Conservation (phyloP, 1,140 invertebrate genomes). For the Penaeus indicus region DNA sequence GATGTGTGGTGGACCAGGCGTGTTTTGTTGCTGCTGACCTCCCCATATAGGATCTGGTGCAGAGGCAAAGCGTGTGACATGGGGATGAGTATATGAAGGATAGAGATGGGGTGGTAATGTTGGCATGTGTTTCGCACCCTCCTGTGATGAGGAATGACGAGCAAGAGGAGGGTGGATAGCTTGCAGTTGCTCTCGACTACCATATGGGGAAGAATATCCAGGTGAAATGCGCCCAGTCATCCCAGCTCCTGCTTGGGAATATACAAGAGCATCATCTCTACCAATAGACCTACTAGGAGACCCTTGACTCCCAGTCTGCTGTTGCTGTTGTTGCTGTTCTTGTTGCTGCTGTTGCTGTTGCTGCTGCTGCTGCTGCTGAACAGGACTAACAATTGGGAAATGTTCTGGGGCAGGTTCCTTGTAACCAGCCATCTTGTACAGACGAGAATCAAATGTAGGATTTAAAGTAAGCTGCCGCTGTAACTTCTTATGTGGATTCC, state of each 20-base stretch:
- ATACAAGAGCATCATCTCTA: constrained; percentile 18
- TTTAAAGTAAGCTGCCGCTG: constrained; percentile 86
- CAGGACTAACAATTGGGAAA: constrained; percentile 24
- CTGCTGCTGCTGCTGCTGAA: constrained; percentile 33
- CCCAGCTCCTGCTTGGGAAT: background rate
- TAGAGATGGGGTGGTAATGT: constrained; percentile 54
- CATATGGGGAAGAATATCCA: constrained; percentile 50
- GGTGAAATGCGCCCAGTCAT: constrained; percentile 37
- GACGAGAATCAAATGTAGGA: constrained; percentile 81
- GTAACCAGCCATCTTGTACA: constrained; percentile 72
- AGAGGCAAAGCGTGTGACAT: constrained; percentile 82
- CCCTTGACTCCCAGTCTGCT: constrained; percentile 41
- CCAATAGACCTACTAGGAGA: constrained; percentile 53
- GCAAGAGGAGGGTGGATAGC: constrained; percentile 51
- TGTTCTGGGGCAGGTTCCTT: constrained; percentile 58
- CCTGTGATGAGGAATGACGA: constrained; percentile 47
- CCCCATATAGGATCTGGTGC: constrained; percentile 79
- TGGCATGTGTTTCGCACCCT: constrained; percentile 42
- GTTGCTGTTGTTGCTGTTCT: constrained; percentile 8
- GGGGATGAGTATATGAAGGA: constrained; percentile 70
- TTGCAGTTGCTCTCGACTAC: constrained; percentile 50
- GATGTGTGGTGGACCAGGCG: constrained; percentile 62
- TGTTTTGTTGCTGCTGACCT: constrained; percentile 67
- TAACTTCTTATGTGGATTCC: constrained; percentile 83
- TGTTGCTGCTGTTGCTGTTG: constrained; percentile 65